Evolutionary conservation across 2,797 vertebrate genomes (phyloP).

Genomic region (Threskiornis aethiopicus): DNA sequence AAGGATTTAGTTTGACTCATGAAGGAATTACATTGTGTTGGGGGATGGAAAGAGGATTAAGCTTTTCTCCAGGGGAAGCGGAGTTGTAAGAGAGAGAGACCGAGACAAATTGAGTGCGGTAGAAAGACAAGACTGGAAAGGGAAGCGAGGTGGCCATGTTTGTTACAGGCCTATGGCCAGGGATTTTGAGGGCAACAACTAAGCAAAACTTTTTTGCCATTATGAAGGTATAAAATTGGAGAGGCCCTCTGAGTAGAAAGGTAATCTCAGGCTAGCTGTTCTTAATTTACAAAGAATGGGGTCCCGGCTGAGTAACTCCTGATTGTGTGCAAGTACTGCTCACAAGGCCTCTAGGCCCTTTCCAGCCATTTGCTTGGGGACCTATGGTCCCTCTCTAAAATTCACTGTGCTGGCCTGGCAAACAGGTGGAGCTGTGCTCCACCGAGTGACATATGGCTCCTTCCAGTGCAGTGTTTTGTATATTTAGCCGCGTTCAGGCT

Average conservation of each 20-base stretch:
- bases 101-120: neutral
- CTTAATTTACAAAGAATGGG: neutral
- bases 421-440: slow-evolving; percentile 50
- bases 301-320: neutral
- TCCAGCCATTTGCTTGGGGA: neutral
- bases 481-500: neutral
- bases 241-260: neutral
- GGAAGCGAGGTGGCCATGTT: neutral
- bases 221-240: neutral
- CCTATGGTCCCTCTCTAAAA: neutral
- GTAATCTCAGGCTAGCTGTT: neutral
- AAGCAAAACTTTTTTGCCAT: neutral
- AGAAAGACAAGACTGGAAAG: neutral
- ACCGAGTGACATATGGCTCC: neutral
- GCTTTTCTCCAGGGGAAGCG: neutral
- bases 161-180: neutral
- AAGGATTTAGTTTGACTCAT: neutral
- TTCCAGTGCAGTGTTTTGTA: neutral
- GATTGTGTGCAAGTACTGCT: accelerated
- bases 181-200: neutral
- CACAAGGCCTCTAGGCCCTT: neutral
- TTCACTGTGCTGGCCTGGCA: neutral
- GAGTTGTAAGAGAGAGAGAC: neutral
- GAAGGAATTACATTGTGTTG: neutral
- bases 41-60: slow-evolving; percentile 19